phyloP scores from a whole-genome alignment of 2,888 invertebrate genomes.

The Ormyrus thymus region DNA sequence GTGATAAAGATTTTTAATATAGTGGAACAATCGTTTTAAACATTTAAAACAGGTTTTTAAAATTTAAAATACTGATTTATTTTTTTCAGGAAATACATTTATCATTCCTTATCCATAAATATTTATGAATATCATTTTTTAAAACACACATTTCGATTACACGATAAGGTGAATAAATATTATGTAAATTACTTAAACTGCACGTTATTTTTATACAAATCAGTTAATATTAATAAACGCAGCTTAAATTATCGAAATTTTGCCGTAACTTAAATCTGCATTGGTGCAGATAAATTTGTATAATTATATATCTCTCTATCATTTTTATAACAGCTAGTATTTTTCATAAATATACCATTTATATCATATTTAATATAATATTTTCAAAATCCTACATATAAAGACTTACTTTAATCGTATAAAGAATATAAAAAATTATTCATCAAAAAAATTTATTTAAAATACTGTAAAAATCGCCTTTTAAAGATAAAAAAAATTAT shows the following conservation, averaged over 20 bases:
- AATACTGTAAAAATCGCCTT: not conserved
- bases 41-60: conserved; percentile 2
- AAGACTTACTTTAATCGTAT: not conserved
- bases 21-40: not conserved
- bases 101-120: conserved; percentile 1
- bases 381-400: not conserved
- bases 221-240: too few species aligned
- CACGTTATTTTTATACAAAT: too few species aligned
- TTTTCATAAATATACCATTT: not conserved
- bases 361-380: not conserved
- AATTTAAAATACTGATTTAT: conserved; percentile 16
- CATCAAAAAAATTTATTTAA: too few species aligned
- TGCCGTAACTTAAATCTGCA: not conserved
- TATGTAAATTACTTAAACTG: too few species aligned
- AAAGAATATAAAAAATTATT: not conserved
- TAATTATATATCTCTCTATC: too few species aligned
- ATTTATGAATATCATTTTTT: not conserved
- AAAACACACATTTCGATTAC: not conserved
- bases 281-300: not conserved
- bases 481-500: too few species aligned
- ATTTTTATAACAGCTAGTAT: too few species aligned
- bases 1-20: not conserved
- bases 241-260: not conserved
- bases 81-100: conserved; percentile 21
- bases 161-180: not conserved